Evolutionary conservation across 2,888 invertebrate genomes (phyloP).

Genomic region (Synergus laeviventris): DNA sequence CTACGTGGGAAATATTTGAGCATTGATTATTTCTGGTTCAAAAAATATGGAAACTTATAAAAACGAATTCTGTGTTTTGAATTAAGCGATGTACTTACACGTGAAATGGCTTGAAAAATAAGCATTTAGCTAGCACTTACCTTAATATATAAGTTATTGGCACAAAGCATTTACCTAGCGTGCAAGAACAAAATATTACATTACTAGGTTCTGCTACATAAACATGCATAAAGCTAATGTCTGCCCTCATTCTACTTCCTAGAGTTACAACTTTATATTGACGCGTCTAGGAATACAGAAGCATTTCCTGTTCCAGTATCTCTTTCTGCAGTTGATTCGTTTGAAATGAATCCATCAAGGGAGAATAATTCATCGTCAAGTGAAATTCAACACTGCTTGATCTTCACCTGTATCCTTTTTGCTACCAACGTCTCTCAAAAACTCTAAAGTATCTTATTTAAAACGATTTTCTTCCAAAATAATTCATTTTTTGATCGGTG

Average conservation of each 20-base stretch:
- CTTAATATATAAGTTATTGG: slow-evolving; percentile 73
- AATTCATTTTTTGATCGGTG: not conserved
- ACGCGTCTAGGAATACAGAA: slow-evolving; percentile 53
- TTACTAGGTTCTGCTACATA: slow-evolving; percentile 68
- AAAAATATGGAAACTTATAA: not conserved
- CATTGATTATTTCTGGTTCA: not conserved
- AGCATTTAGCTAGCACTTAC: slow-evolving; percentile 55
- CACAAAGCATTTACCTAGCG: slow-evolving; percentile 69
- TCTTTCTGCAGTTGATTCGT: slow-evolving; percentile 41
- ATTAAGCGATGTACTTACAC: slow-evolving; percentile 60
- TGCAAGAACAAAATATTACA: slow-evolving; percentile 66
- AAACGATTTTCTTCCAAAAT: not conserved
- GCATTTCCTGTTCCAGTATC: slow-evolving; percentile 55
- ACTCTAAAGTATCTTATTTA: not conserved
- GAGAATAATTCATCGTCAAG: slow-evolving; percentile 12
- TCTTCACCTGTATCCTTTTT: slow-evolving; percentile 3
- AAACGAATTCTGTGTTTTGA: slow-evolving; percentile 12
- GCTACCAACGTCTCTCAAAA: not conserved
- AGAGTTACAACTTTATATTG: slow-evolving; percentile 60
- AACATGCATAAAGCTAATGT: slow-evolving; percentile 67
- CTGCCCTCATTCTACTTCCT: slow-evolving; percentile 66
- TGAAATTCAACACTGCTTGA: slow-evolving; percentile 28
- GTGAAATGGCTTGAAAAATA: slow-evolving; percentile 60
- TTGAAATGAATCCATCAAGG: slow-evolving; percentile 25
- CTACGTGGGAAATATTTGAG: not conserved